These are phyloP conservation scores for Rotaria socialis DNA, from an alignment of 2,888 invertebrate genomes.

Conservation along the genomic window DNA sequence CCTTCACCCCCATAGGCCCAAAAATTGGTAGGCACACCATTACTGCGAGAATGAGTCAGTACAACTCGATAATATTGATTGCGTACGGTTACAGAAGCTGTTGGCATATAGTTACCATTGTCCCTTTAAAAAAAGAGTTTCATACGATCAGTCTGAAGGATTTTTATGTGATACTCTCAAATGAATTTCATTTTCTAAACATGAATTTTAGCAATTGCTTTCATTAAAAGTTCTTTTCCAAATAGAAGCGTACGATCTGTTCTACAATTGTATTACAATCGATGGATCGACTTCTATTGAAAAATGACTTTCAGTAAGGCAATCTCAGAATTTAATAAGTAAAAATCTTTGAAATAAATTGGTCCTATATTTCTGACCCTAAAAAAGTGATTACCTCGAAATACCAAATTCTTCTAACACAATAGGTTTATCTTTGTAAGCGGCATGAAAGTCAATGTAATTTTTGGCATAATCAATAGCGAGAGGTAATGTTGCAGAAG, in stretches of 20 bases:
- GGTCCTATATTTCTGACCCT: too few relatives aligned
- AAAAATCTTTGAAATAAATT: too few relatives aligned
- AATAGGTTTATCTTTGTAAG: neutral
- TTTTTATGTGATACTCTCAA: too few relatives aligned
- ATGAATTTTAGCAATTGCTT: too few relatives aligned
- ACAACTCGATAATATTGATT: neutral
- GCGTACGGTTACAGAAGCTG: neutral
- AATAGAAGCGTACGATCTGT: neutral
- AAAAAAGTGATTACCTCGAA: neutral
- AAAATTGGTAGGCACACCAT: neutral
- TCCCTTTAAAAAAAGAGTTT: neutral
- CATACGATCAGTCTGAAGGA: too few relatives aligned
- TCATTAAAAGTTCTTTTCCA: too few relatives aligned
- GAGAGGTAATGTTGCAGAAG: neutral
- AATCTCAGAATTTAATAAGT: too few relatives aligned
- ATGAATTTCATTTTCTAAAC: too few relatives aligned
- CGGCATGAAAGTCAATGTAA: neutral
- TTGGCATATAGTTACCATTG: neutral
- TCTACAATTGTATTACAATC: neutral
- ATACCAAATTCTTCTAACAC: constrained; percentile 27
- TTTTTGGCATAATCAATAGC: neutral
- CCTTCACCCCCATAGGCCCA: constrained; percentile 3
- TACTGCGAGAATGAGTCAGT: neutral
- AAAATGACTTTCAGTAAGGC: too few relatives aligned
- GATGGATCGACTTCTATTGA: too few relatives aligned